Conservation (phyloP, 2,113 vertebrate species). For the Bos javanicus region DNA sequence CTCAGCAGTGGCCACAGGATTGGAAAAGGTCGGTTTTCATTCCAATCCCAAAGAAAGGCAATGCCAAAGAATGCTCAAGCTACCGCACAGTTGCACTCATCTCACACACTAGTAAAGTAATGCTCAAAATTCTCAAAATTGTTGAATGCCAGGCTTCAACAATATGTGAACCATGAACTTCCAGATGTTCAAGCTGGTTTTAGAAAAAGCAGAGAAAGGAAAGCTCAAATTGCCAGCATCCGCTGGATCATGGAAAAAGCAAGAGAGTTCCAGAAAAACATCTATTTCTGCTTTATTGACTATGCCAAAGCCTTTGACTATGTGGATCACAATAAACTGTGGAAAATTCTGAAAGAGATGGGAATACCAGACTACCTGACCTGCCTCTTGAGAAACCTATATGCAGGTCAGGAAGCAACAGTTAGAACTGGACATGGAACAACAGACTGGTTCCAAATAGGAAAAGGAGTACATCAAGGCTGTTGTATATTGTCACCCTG, state of each 20-base stretch:
- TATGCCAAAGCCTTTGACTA: background rate
- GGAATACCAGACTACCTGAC: background rate
- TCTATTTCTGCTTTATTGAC: background rate
- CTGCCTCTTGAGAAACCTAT: background rate
- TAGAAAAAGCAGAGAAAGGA: background rate
- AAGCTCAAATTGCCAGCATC: background rate
- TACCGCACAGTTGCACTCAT: background rate
- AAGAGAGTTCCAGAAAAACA: background rate
- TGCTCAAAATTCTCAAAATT: background rate
- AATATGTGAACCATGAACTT: background rate
- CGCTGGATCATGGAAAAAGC: rapidly evolving
- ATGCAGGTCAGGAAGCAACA: background rate
- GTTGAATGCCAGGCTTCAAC: background rate
- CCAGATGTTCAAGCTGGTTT: background rate
- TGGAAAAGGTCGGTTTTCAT: background rate
- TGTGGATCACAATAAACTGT: background rate
- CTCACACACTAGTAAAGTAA: background rate
- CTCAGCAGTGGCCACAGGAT: background rate
- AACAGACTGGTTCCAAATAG: background rate
- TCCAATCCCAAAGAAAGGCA: background rate
- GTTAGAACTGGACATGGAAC: background rate
- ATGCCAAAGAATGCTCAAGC: background rate
- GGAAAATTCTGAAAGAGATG: background rate
- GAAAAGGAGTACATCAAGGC: background rate
- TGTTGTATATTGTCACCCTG: background rate